Evolutionary conservation across 2,113 vertebrate genomes (phyloP), one percentile per base, ranked within the genome.

Genomic region (Mystacornis crossleyi): DNA sequence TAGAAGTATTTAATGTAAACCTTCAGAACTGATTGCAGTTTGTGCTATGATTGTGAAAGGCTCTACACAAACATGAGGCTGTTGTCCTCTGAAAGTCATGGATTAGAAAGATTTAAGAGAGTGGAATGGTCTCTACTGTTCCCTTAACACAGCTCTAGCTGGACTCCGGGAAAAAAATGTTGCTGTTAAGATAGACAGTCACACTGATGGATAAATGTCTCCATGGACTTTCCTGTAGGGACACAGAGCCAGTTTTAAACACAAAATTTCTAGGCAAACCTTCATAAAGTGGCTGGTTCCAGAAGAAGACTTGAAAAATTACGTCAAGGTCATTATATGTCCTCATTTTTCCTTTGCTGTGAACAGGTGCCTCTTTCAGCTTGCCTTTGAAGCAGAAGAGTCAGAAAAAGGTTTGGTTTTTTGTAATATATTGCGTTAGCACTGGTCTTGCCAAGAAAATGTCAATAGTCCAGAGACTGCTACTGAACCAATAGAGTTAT

Each of bases 401-500:
- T 48, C 69, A 81, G 58, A 11, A 83, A 85, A 72, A 54, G 8
- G n/a, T 6, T 80, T 70, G 12, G 1, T 4, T 43, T 91, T 89
- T 89, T 66, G n/a, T 34, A 54, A 73, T 61, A 58, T 57, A 94
- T 65, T 96, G 91, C 87, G 77, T 86, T 88, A 90, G 48, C 67
- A 62, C 38, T 0, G 1, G 62, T 33, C 74, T 94, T 93, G 84
- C 78, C 95, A 96, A 80, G 13, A 88, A 92, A 54, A 88, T 73
- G 90, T 70, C 93, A 92, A 93, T 96, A 95, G 45, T 77, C 33
- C 66, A 91, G 84, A 62, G 62, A 31, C 53, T 75, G 33, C 28
- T 72, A 61, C 79, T 89, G 86, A 93, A 86, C 53, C 43, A 67
- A 42, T 0, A 48, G 77, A 81, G 36, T 86, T 84, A 81, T 64